Base-by-base conservation (phyloP, 2,797 vertebrate species). In the Amblyraja radiata region DNA sequence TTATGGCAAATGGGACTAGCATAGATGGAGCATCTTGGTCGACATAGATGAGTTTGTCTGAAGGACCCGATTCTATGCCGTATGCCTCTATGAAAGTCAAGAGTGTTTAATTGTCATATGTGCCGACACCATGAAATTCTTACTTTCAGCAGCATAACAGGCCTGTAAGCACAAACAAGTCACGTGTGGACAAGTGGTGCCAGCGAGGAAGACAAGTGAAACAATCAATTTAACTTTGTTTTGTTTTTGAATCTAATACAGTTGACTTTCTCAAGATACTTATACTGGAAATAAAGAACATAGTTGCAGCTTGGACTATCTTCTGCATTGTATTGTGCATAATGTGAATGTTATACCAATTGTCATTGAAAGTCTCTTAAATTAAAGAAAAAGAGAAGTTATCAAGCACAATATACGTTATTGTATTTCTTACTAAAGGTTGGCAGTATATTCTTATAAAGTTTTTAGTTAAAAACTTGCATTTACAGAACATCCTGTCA, bases 381-480 rank as follows among this genome's bases (percentile, higher is more conserved):
- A 92, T 54, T 76, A 92, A 39, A 91, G 68, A 6, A 90, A 90
- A 21, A 71, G 25, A 54, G 25, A 18, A 92, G 76, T 92, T 88
- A 65, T 65, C 6, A 36, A 68, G 36, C 10, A 74, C n/a, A 73
- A 91, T 68, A 91, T 68, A 46, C 23, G 32, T 76, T 54, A 54
- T 16, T 92, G 36, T 54, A 71, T 92, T 74, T 76, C 71, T 13
- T 28, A 54, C 39, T 76, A 76, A 76, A 71, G 28, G 18, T 88
- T 92, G 54, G 46, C 25, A 14, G 7, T 54, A 54, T 74, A 16
- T 76, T 91, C 11, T 7, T 58, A 54, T 13, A 76, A 61, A 90
- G 16, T 9, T 76, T 92, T 73, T 14, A 76, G 71, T 76, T 54
- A 74, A 6, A 68, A 54, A 92, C 6, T 74, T 74, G 71, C 8